Evolutionary conservation across 35 echinoderm and acorn worm species (phyloP).

Genomic region (Ophiothrix spiculata): DNA sequence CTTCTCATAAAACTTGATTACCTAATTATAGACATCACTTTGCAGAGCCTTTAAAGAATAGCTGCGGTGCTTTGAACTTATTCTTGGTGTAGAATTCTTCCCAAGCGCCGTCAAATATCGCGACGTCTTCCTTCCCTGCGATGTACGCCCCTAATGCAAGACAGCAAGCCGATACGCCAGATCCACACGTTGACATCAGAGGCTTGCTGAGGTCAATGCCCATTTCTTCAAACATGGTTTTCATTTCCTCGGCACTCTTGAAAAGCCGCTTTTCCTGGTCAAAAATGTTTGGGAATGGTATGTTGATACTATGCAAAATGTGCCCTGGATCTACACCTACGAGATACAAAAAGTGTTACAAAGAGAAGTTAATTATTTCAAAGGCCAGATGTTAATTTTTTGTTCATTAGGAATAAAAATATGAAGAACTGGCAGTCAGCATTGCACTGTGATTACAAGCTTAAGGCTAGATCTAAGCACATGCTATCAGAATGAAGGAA

Average conservation of each 20-base stretch:
- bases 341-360: too few species aligned
- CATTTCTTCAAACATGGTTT: conserved; percentile 50
- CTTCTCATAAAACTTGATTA: too few species aligned
- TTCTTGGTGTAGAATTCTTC: conserved; percentile 51
- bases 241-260: conserved; percentile 52
- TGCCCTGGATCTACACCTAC: conserved; percentile 51
- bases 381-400: too few species aligned
- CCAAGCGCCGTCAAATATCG: conserved; percentile 79
- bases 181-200: conserved; percentile 58
- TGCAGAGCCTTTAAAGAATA: neutral
- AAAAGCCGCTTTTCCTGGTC: conserved; percentile 28
- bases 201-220: conserved; percentile 70
- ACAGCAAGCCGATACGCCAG: conserved; percentile 65
- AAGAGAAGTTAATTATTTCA: too few species aligned
- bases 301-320: conserved; percentile 57
- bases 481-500: too few species aligned
- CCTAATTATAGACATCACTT: too few species aligned
- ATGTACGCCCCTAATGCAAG: conserved; percentile 58
- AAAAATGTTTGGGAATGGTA: conserved; percentile 63
- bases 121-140: conserved; percentile 63
- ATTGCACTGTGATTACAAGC: too few species aligned
- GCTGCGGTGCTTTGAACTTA: neutral
- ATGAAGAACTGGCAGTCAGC: too few species aligned
- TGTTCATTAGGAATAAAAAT: too few species aligned
- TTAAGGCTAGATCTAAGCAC: too few species aligned